A percentile compares a stretch with the other conserved stretches of the same genome.
Conservation (phyloP, 1,140 invertebrate genomes). For the Heliconius melpomene region DNA sequence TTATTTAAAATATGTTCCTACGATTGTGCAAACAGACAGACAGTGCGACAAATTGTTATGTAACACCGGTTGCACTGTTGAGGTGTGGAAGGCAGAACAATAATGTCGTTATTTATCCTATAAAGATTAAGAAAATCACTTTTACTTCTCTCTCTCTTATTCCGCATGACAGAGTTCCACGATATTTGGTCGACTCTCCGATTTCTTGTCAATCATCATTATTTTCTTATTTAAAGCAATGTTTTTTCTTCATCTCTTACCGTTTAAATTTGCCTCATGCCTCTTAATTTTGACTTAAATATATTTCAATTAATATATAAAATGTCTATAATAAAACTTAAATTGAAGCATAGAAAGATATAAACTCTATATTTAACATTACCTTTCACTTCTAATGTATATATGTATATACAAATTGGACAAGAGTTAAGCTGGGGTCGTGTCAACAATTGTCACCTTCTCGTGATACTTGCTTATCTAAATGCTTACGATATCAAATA, state of each 20-base stretch:
- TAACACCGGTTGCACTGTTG: constrained; percentile 19
- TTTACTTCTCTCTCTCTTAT: not conserved
- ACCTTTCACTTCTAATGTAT: not conserved
- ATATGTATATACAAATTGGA: not conserved
- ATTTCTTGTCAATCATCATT: not conserved
- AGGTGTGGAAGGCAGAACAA: not conserved
- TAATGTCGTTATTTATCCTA: not conserved
- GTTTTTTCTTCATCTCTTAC: not conserved
- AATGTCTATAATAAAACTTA: not conserved
- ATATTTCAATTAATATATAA: not conserved
- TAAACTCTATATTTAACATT: constrained; percentile 5
- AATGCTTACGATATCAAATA: constrained; percentile 7
- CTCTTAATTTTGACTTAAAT: not conserved
- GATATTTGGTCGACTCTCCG: not conserved
- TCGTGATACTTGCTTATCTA: not conserved
- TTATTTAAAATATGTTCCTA: constrained; percentile 41
- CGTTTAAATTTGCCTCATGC: not conserved
- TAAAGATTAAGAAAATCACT: not conserved
- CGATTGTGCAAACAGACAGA: constrained; percentile 43
- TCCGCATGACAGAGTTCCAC: too few species aligned
- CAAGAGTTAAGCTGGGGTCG: not conserved
- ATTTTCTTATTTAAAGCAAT: not conserved
- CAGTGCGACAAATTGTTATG: constrained; percentile 40
- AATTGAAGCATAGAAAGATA: not conserved
- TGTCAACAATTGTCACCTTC: constrained; percentile 10